Evolutionary conservation across 2,888 invertebrate genomes (phyloP), one percentile per base, ranked within the genome.

Genomic region (Cheilosia pagana): DNA sequence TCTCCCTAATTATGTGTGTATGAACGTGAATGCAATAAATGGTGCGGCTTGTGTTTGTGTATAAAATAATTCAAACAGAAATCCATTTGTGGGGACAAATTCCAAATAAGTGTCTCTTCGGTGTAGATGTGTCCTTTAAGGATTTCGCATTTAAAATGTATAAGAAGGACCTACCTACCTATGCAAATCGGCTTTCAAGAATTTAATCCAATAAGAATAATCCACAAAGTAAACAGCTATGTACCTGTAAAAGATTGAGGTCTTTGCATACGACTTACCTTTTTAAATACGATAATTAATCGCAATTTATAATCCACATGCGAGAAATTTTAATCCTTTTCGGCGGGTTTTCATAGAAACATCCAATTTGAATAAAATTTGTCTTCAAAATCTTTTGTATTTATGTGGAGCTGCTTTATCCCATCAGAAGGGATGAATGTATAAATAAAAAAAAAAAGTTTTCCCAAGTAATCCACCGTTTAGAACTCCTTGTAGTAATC

Each of bases 231-330:
- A 43, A 41, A 43, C n/a, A n/a, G n/a, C n/a, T 60, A 28, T 35
- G 12, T 12, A 16, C 12, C 28, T 28, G 21, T 21, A 10, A 50
- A 14, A 16, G 12, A 19, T 6, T 1, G 5, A 52, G 6, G 7
- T 16, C 35, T 35, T 31, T 5, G n/a, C n/a, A 28, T 3, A 31
- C 10, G 50, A 65, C 85, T 81, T 72, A 85, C 85, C 85, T 85
- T 85, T 85, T 85, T 85, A 67, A 43, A 85, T 71, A 81, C 62
- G 75, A 85, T 76, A 76, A 70, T 83, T 83, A 75, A 85, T 85
- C 65, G 85, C 85, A 85, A 85, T 75, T 79, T 71, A 81, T 85
- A 85, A 85, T 85, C 85, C 85, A 85, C 81, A 81, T 59, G 67
- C 50, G 62, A 71, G 63, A 85, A 76, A 55, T 67, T 75, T 81